Evolutionary conservation across 2,797 vertebrate genomes (phyloP), one percentile per base, ranked within the genome.

Genomic region (Poecilia gillii): DNA sequence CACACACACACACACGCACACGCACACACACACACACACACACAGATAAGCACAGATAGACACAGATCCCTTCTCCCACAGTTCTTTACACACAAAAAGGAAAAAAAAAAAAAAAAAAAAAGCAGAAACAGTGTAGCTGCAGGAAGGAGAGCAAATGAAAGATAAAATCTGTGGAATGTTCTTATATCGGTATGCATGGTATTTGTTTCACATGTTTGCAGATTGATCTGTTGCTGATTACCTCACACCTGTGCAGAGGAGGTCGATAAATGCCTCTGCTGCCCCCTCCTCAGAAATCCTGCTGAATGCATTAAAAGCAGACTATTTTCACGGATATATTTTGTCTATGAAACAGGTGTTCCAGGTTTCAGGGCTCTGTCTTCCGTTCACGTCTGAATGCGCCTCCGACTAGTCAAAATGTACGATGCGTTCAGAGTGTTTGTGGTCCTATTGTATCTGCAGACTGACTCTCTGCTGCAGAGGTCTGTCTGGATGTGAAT

Each of bases 21-120:
- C 74, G 72, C 85, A 73, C 85, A 84, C 72, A 76, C 87, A 82
- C 78, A 70, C 74, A 73, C 84, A 85, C 68, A 75, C 88, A 84
- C 78, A 70, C 73, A 25, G 3, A 68, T 39, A 41, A 25, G 33
- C 20, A 41, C 18, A 68, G 64, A 68, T 41, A 41, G 64, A 68
- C 64, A 41, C 64, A 68, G 36, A 68, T 41, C 8, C 23, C 3
- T 41, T 41, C 36, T 68, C 64, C 36, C 36, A 68, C 36, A 41
- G 33, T 68, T 68, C 7, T 16, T 41, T 25, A 5, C 64, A 71
- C 14, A 59, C 36, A 64, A 59, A 68, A 81, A 45, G 57, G 77
- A 85, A 75, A 66, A 39, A 64, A 74, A 59, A 81, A 33, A 76
- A 81, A 33, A 76, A 73, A 87, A 64, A 73, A 57, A n/a, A 81